Conservation (phyloP, 2,113 vertebrate species). For the Alectura lathami region DNA sequence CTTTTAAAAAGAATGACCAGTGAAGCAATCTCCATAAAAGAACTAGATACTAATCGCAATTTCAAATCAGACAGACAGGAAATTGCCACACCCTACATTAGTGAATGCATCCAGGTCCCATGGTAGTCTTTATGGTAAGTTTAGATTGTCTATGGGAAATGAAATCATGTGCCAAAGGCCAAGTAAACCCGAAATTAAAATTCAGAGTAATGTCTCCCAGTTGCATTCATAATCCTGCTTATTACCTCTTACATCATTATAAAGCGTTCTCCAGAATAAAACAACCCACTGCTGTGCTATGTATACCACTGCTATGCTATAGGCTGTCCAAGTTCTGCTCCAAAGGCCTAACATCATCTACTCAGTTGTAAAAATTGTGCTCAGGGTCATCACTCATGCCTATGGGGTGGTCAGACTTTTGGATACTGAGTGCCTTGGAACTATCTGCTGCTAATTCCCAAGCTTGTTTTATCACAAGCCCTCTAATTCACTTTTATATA, state of each 20-base stretch:
- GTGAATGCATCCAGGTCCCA: conserved; percentile 54
- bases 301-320: accelerated
- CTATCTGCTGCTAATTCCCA: not conserved
- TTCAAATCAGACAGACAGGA: conserved; percentile 56
- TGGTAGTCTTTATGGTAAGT: conserved; percentile 18
- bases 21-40: not conserved
- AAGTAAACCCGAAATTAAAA: conserved; percentile 65
- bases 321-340: not conserved
- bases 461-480: not conserved
- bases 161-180: conserved; percentile 44
- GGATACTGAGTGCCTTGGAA: not conserved
- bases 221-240: conserved; percentile 64
- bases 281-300: not conserved
- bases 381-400: not conserved
- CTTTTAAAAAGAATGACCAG: not conserved
- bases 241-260: conserved; percentile 61
- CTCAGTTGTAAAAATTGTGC: not conserved
- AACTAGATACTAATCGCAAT: conserved; percentile 5
- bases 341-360: conserved; percentile 14
- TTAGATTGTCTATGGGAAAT: conserved; percentile 55
- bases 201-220: conserved; percentile 58
- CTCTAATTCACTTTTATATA: not conserved
- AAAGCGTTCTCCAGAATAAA: conserved; percentile 5
- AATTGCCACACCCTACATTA: conserved; percentile 52
- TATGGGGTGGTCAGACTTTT: not conserved